Evolutionary conservation across 2,113 vertebrate genomes (phyloP).

Genomic region (Hydrolagus affinis): DNA sequence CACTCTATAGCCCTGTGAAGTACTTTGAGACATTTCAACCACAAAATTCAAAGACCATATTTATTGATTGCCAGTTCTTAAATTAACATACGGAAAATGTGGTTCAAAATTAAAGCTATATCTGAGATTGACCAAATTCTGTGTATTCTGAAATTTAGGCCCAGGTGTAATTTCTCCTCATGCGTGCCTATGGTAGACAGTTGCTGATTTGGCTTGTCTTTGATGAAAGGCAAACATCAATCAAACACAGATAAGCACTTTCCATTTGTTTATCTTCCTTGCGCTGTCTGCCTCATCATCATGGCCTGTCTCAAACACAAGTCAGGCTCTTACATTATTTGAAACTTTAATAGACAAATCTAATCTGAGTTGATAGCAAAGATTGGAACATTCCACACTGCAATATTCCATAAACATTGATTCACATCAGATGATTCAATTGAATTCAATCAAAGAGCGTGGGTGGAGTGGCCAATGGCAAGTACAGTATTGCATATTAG

Average conservation of each 20-base stretch:
- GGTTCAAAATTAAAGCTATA: too few relatives aligned
- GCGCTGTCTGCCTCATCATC: not conserved
- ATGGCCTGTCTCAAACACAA: not conserved
- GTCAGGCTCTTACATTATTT: not conserved
- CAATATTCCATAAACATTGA: not conserved
- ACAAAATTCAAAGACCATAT: too few relatives aligned
- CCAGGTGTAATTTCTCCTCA: not conserved
- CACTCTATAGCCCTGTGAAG: too few relatives aligned
- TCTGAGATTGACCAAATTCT: too few relatives aligned
- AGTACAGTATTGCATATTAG: too few relatives aligned
- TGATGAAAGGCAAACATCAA: constrained; percentile 8
- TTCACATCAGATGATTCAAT: not conserved
- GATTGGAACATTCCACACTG: not conserved
- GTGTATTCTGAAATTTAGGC: too few relatives aligned
- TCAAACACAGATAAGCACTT: constrained; percentile 11
- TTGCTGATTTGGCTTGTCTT: not conserved
- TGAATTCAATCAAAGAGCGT: too few relatives aligned
- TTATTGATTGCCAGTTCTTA: too few relatives aligned
- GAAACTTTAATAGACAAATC: not conserved
- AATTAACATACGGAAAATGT: too few relatives aligned
- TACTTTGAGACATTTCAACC: too few relatives aligned
- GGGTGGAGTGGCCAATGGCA: too few relatives aligned
- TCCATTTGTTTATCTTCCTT: constrained; percentile 21
- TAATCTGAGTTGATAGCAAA: not conserved
- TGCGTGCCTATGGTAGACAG: not conserved